Evolutionary conservation across 2,888 invertebrate species (phyloP).

Genomic region (Magallana nippona): DNA sequence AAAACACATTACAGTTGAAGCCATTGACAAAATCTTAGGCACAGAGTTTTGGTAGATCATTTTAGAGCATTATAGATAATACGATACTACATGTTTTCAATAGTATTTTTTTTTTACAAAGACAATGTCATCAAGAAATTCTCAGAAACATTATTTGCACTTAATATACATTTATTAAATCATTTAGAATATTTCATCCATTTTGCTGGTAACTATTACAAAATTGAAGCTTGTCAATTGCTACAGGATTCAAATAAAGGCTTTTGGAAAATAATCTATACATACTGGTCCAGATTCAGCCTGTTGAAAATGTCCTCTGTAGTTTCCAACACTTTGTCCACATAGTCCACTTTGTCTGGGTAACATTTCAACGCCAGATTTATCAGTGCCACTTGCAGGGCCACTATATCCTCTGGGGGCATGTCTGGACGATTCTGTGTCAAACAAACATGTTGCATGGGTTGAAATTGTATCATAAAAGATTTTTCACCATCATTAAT

Average conservation of each 20-base stretch:
- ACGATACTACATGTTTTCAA: too few relatives aligned
- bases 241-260: neutral
- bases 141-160: too few relatives aligned
- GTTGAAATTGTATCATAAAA: neutral
- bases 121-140: too few relatives aligned
- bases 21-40: too few relatives aligned
- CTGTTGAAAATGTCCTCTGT: slow-evolving; percentile 94
- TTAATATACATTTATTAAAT: too few relatives aligned
- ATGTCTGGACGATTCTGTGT: slow-evolving; percentile 93
- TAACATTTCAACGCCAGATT: slow-evolving; percentile 98
- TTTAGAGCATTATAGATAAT: too few relatives aligned
- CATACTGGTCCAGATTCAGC: slow-evolving; percentile 90
- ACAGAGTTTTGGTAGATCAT: too few relatives aligned
- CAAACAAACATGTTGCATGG: slow-evolving; percentile 43
- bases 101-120: too few relatives aligned
- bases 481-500: too few relatives aligned
- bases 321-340: slow-evolving; percentile 95
- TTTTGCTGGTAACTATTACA: neutral
- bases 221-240: neutral
- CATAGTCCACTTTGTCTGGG: slow-evolving; percentile 95
- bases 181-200: too few relatives aligned
- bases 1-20: too few relatives aligned
- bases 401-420: slow-evolving; percentile 96
- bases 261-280: too few relatives aligned
- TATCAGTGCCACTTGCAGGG: slow-evolving; percentile 94